These are phyloP conservation scores for Muscicapa adusta DNA, from an alignment of 2,113 vertebrate species.

Conservation along the genomic window DNA sequence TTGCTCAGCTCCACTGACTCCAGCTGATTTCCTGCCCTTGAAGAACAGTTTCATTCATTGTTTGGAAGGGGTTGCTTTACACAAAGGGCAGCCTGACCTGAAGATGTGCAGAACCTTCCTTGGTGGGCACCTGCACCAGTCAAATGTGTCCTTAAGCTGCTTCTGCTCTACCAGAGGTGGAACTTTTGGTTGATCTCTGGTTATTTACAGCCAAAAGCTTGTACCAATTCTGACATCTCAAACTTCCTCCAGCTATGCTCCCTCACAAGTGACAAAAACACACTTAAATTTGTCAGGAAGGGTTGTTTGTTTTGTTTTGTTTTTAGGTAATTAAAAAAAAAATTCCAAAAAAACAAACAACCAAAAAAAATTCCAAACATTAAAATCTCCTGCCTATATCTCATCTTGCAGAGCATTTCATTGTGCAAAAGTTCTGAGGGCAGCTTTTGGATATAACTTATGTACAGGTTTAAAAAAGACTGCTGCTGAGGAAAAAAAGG, in stretches of 20 bases:
- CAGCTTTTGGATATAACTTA: not conserved
- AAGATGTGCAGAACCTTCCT: not conserved
- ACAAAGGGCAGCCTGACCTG: not conserved
- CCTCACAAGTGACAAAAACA: not conserved
- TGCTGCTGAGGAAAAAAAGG: not conserved
- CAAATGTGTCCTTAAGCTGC: not conserved
- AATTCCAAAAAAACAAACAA: fast-evolving
- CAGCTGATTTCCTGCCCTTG: not conserved
- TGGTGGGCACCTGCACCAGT: not conserved
- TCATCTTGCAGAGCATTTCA: not conserved
- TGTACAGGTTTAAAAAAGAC: not conserved
- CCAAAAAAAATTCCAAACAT: not conserved
- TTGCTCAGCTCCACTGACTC: not conserved
- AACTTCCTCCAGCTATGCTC: not conserved
- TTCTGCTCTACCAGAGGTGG: fast-evolving
- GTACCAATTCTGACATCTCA: not conserved
- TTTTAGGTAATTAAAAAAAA: not conserved
- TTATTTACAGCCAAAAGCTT: not conserved
- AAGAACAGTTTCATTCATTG: not conserved
- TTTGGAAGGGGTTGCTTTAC: not conserved
- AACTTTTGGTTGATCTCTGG: not conserved
- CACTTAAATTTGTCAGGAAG: not conserved
- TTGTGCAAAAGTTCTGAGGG: not conserved
- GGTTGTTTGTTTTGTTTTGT: not conserved
- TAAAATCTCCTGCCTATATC: not conserved